A percentile compares a stretch with the other conserved stretches of the same genome.
Evolutionary conservation across 2,797 vertebrate genomes (phyloP).

Genomic region (Aldrovandia affinis): DNA sequence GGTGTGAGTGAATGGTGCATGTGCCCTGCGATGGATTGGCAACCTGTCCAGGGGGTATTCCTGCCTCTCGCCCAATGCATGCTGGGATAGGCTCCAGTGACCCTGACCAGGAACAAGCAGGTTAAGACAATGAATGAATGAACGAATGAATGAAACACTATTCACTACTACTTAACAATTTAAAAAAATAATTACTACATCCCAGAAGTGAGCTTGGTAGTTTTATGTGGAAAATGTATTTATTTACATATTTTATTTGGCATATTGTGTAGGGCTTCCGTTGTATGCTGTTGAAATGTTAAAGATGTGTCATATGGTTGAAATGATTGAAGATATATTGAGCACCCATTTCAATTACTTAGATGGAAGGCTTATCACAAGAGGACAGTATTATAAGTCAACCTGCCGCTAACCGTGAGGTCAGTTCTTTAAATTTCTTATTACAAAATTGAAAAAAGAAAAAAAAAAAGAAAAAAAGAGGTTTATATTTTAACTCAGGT

Average conservation of each 20-base stretch:
- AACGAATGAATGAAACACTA: no score
- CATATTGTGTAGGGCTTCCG: constrained; percentile 5
- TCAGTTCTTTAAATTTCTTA: constrained; percentile 99
- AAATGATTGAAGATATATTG: constrained; percentile 99
- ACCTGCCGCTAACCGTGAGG: constrained; percentile 99
- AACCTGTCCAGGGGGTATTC: no score
- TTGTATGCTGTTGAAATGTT: constrained; percentile 55
- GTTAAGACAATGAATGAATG: no score
- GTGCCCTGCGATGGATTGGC: no score
- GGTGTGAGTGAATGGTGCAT: no score
- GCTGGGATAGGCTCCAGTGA: no score
- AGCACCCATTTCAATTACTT: constrained; percentile 99
- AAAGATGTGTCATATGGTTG: constrained; percentile 83
- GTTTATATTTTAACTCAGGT: constrained; percentile 71
- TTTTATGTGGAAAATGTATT: constrained; percentile 14
- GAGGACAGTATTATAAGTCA: constrained; percentile 99
- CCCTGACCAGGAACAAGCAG: no score
- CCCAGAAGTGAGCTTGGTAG: background rate
- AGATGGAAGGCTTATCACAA: constrained; percentile 99
- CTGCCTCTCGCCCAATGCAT: no score
- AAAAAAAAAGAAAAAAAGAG: constrained; percentile 65
- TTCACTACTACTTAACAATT: no score
- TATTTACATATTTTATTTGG: background rate
- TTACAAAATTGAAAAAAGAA: constrained; percentile 87
- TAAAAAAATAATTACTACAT: background rate